These are phyloP conservation scores for Nemoura dubitans DNA, from an alignment of 2,888 invertebrate genomes.

Conservation along the genomic window DNA sequence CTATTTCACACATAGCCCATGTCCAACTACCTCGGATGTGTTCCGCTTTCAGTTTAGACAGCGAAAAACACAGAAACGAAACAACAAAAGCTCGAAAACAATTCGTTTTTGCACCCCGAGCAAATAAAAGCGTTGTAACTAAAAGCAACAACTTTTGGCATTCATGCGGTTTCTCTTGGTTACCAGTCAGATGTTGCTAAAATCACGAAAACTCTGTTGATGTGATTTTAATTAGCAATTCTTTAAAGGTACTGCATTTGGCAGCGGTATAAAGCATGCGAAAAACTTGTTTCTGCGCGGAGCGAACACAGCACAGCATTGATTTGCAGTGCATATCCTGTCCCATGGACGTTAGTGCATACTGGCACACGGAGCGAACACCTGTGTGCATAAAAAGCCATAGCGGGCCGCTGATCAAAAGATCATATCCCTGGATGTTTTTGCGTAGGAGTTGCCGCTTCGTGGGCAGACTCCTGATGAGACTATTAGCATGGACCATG, in stretches of 20 bases:
- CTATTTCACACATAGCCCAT: not conserved
- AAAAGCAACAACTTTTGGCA: not conserved
- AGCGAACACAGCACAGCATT: not conserved
- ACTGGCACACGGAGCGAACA: not conserved
- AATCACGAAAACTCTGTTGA: not conserved
- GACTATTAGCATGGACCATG: constrained; percentile 15
- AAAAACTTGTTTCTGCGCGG: not conserved
- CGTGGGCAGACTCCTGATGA: constrained; percentile 19
- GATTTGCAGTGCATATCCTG: constrained; percentile 5
- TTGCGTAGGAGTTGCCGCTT: constrained; percentile 14
- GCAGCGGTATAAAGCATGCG: not conserved
- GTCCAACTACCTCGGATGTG: not conserved
- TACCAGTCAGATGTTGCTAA: not conserved
- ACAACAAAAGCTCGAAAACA: not conserved
- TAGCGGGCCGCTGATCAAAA: constrained; percentile 3
- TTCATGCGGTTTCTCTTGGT: not conserved
- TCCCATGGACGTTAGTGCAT: not conserved
- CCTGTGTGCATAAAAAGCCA: not conserved
- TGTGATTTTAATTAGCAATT: not conserved
- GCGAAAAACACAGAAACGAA: not conserved
- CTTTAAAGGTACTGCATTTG: not conserved
- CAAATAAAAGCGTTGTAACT: not conserved
- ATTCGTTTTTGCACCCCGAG: not conserved
- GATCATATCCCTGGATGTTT: constrained; percentile 17
- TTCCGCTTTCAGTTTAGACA: not conserved